These are phyloP conservation scores for Bombus vancouverensis DNA, from an alignment of 1,140 invertebrate species.

Conservation along the genomic window DNA sequence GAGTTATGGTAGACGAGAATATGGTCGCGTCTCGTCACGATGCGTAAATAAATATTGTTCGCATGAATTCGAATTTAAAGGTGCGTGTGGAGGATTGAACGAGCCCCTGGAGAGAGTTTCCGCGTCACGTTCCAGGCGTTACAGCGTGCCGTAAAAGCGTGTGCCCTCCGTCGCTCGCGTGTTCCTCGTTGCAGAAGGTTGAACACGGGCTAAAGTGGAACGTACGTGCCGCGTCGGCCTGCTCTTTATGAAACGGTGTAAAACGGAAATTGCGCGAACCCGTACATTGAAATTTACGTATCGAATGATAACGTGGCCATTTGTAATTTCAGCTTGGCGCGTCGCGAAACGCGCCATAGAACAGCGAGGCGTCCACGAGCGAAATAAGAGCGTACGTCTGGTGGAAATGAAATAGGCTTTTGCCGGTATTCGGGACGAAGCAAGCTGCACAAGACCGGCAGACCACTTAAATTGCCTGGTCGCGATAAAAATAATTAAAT, in stretches of 20 bases:
- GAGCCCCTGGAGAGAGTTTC: background rate
- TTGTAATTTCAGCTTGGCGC: too few relatives aligned
- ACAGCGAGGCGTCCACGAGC: too few relatives aligned
- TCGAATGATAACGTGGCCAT: background rate
- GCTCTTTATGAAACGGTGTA: slow-evolving; percentile 7
- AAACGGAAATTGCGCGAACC: slow-evolving; percentile 6
- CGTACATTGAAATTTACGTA: slow-evolving; percentile 13
- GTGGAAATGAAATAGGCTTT: slow-evolving; percentile 2
- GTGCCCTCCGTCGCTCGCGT: background rate
- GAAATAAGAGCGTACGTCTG: background rate
- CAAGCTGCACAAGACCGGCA: background rate
- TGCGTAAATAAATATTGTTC: slow-evolving; percentile 10
- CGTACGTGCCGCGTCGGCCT: slow-evolving; percentile 7
- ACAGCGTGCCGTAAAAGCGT: background rate
- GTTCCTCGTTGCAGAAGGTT: background rate
- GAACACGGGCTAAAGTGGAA: slow-evolving; percentile 23
- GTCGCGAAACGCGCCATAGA: too few relatives aligned
- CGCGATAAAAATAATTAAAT: slow-evolving; percentile 9
- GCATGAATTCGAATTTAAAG: background rate
- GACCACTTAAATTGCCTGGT: background rate
- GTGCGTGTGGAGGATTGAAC: background rate
- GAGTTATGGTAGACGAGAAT: too few relatives aligned
- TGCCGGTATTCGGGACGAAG: too few relatives aligned
- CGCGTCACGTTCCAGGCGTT: slow-evolving; percentile 23
- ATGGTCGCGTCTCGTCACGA: too few relatives aligned